Base-by-base conservation (phyloP, 2,888 invertebrate genomes). In the Tryphoninae sp. region DNA sequence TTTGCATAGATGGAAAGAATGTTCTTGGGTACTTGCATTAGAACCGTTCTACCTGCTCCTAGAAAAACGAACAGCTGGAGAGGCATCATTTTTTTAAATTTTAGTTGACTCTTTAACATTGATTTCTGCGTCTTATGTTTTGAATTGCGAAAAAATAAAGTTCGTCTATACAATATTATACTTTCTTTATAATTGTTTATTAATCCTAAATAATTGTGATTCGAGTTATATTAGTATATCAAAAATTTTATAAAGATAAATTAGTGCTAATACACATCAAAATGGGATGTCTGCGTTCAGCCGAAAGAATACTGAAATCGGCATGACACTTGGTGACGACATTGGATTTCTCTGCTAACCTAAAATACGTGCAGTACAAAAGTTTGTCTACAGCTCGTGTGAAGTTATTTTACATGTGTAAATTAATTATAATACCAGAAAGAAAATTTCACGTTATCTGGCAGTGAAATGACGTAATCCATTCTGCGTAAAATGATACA, bases 401-500 rank as follows among this genome's bases (percentile, higher is more conserved):
- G 22, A n/a, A 19, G 2, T 23, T 16, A 76, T 62, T 42, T 6
- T 9, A n/a, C 22, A 16, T 13, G 19, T 8, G 4, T 11, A 9
- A 55, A 33, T 67, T 33, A 22, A 58, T 23, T 26, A 11, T 8
- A 75, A 65, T 67, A 16, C 19, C 58, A 59, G 65, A 33, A 45
- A 40, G 2, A 11, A 73, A 65, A 49, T 61, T 61, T 68, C 62
- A 13, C 62, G 33, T 26, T 55, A 72, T 42, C 16, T 22, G 19
- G 42, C 73, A 61, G 69, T 73, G 16, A 59, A 80, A 45, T 81
- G 81, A 81, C 81, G 81, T 81, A 81, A 81, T 77, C 68, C 7
- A 40, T n/a, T 51, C 49, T 40, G 19, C 51, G 77, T 58, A 55
- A 73, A 67, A 61, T 16, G 67, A 67, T 61, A 72, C 13, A 67